Evolutionary conservation across 2,113 vertebrate genomes (phyloP).

Genomic region (Australoheros scitulus): DNA sequence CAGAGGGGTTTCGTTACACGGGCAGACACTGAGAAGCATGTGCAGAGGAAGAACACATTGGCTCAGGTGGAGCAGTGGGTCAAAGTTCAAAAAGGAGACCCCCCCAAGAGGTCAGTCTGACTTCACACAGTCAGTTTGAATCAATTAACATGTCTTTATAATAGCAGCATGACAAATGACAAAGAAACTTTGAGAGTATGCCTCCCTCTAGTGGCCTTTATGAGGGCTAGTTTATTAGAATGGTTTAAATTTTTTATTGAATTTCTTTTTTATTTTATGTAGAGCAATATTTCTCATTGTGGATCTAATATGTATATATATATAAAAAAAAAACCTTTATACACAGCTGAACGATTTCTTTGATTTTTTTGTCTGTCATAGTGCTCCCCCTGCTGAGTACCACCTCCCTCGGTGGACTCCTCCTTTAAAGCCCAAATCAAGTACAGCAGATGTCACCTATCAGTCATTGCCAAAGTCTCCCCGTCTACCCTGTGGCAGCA

Average conservation of each 20-base stretch:
- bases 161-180: background rate
- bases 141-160: background rate
- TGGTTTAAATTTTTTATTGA: background rate
- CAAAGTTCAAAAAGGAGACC: slow-evolving; percentile 91
- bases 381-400: slow-evolving; percentile 82
- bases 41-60: slow-evolving; percentile 89
- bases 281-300: background rate
- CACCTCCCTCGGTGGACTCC: slow-evolving; percentile 86
- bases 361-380: slow-evolving; percentile 55
- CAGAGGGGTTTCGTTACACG: slow-evolving; percentile 83
- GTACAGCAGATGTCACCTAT: slow-evolving; percentile 84
- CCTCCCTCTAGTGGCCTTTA: slow-evolving; percentile 64
- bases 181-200: slow-evolving; percentile 1
- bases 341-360: background rate
- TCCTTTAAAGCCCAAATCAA: slow-evolving; percentile 82
- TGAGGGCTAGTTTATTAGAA: background rate
- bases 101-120: slow-evolving; percentile 87
- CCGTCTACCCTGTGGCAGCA: slow-evolving; percentile 82
- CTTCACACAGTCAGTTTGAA: background rate
- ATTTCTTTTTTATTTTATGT: background rate
- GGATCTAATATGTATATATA: too few relatives aligned
- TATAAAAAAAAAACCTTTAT: background rate
- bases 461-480: slow-evolving; percentile 93
- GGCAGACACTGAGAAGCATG: slow-evolving; percentile 85
- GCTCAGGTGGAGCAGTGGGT: slow-evolving; percentile 96